These are phyloP conservation scores for Merops nubicus DNA, from an alignment of 2,113 vertebrate species.

Conservation along the genomic window DNA sequence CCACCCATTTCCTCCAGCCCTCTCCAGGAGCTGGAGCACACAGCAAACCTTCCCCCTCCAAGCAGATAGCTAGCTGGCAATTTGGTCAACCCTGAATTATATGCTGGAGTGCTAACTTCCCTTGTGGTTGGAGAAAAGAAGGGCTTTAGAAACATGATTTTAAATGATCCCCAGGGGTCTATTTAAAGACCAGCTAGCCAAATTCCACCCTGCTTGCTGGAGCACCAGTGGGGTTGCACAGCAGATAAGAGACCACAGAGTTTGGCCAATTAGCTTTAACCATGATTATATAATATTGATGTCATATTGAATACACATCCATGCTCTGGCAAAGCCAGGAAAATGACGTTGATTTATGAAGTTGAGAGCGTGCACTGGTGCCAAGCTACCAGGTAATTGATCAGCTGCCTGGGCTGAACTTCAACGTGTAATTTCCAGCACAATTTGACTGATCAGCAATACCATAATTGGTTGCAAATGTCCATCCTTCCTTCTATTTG, in stretches of 20 bases:
- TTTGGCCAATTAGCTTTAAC: background rate
- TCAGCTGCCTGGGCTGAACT: slow-evolving; percentile 68
- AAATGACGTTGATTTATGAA: slow-evolving; percentile 66
- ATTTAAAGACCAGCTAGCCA: slow-evolving; percentile 28
- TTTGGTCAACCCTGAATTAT: slow-evolving; percentile 69
- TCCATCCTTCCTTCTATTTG: slow-evolving; percentile 73
- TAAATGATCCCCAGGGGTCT: slow-evolving; percentile 17
- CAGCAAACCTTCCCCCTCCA: background rate
- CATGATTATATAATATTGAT: background rate
- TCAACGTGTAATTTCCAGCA: slow-evolving; percentile 72
- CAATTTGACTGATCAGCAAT: slow-evolving; percentile 81
- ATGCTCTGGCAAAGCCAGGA: background rate
- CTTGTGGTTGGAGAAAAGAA: slow-evolving; percentile 43
- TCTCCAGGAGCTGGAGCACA: background rate
- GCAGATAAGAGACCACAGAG: background rate
- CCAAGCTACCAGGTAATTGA: slow-evolving; percentile 72
- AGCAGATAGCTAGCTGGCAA: slow-evolving; percentile 29
- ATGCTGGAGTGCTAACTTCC: slow-evolving; percentile 21
- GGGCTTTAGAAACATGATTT: slow-evolving; percentile 30
- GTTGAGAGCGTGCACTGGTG: background rate
- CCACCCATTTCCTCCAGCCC: background rate
- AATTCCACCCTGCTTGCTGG: background rate
- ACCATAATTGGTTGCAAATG: slow-evolving; percentile 81
- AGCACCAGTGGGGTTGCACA: background rate
- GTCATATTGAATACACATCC: background rate